A percentile compares a stretch with the other conserved stretches of the same genome.
phyloP scores from a whole-genome alignment of 2,797 vertebrate species.

The Nothura maculosa region DNA sequence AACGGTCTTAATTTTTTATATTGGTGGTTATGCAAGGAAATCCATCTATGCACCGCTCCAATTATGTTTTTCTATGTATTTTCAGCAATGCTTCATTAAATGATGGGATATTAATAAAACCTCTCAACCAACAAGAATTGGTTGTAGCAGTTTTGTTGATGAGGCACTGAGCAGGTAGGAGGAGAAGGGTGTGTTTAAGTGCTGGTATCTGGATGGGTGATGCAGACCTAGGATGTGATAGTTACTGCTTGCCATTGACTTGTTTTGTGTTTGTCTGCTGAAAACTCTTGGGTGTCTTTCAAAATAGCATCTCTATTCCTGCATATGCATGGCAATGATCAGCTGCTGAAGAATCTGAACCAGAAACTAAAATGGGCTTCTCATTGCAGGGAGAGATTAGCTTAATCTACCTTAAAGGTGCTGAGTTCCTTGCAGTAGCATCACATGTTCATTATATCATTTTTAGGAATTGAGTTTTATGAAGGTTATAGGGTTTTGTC shows the following conservation, averaged over 20 bases:
- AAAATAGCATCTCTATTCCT: not conserved
- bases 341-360: not conserved
- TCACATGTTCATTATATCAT: not conserved
- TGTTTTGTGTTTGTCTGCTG: not conserved
- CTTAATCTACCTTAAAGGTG: not conserved
- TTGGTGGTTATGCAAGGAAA: not conserved
- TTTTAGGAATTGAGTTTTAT: not conserved
- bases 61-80: not conserved
- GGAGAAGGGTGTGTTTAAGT: not conserved
- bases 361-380: not conserved
- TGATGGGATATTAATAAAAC: not conserved
- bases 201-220: not conserved
- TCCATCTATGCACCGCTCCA: rapidly evolving
- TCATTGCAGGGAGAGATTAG: not conserved
- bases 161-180: not conserved
- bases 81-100: not conserved
- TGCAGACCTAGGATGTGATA: not conserved
- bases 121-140: not conserved
- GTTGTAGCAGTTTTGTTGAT: not conserved
- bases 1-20: not conserved
- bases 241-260: not conserved
- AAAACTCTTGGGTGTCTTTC: constrained; percentile 5
- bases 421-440: not conserved
- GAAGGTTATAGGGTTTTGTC: not conserved
- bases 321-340: not conserved